A percentile compares a stretch with the other conserved stretches of the same genome.
Evolutionary conservation across 2,888 invertebrate species (phyloP).

Genomic region (Microctonus hyperodae): DNA sequence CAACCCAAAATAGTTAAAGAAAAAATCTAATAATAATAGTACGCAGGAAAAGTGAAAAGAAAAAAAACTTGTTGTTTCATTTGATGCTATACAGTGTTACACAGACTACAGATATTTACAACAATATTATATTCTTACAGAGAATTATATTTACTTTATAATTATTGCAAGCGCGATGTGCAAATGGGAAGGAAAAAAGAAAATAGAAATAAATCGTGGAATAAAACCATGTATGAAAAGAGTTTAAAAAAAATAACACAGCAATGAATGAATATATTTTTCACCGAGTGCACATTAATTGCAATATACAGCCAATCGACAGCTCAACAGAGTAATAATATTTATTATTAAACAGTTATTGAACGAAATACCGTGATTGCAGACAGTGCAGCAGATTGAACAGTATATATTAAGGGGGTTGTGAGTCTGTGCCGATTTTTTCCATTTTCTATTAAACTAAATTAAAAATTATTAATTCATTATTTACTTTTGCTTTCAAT

Average conservation of each 20-base stretch:
- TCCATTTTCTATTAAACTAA: conserved; percentile 18
- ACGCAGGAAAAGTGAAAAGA: conserved; percentile 34
- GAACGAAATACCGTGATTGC: conserved; percentile 59
- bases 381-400: conserved; percentile 60
- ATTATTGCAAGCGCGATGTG: conserved; percentile 59
- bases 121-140: conserved; percentile 65
- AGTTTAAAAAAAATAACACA: conserved; percentile 24
- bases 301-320: conserved; percentile 61
- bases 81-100: conserved; percentile 65
- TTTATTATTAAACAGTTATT: conserved; percentile 53
- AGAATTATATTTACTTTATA: conserved; percentile 64
- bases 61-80: conserved; percentile 62
- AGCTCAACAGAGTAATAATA: conserved; percentile 61
- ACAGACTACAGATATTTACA: conserved; percentile 65
- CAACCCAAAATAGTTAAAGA: conserved; percentile 33
- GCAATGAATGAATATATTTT: conserved; percentile 37
- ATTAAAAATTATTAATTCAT: conserved; percentile 1
- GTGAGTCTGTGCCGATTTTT: conserved; percentile 33
- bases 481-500: conserved; percentile 20
- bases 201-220: conserved; percentile 20
- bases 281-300: conserved; percentile 48
- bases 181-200: conserved; percentile 45
- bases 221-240: conserved; percentile 8
- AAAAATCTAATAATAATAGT: conserved; percentile 33
- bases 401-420: conserved; percentile 45